Base-by-base conservation (phyloP, 2,888 invertebrate genomes). In the Ophioninae sp. region DNA sequence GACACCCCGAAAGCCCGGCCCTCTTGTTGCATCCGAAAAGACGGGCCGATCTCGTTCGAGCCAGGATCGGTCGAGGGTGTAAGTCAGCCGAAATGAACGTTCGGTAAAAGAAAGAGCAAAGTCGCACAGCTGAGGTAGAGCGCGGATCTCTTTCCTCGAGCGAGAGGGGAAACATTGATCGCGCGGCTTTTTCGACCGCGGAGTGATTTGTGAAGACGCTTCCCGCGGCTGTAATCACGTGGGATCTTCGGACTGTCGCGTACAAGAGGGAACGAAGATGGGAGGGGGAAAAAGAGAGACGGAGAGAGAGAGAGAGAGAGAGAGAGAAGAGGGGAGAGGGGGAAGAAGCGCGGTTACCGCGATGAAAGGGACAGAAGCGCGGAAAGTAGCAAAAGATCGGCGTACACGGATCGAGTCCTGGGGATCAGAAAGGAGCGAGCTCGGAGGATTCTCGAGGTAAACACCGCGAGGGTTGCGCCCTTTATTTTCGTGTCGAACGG, bases 161-260 rank as follows among this genome's bases (percentile, higher is more conserved):
- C 0, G 50, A 85, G 82, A 75, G 75, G 74, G 74, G 80, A 72
- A 77, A 76, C 65, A 74, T 57, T 67, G 79, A 72, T 59, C 59
- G 75, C 82, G 73, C 76, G 72, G 82, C 77, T 83, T 81, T 72
- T 84, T 82, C 81, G 81, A 82, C 84, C 82, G 79, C 89, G 90
- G 84, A 92, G 93, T 92, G 93, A 93, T 93, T 92, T 93, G 92
- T 93, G 92, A 92, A 92, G 92, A 92, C 91, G 91, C 92, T 92
- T 50, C 90, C 90, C 88, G 92, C 89, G 87, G 88, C 86, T 89
- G 92, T 92, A 93, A 93, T 93, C 93, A 93, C 91, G 91, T 91
- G 92, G 90, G 92, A 93, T 93, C 92, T 92, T 89, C 85, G 89
- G 87, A 87, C 90, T 91, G 91, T 91, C 90, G 89, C 86, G 79